Base-by-base conservation (phyloP, 92 coral and sea anemone species). In the Phymanthus crucifer region DNA sequence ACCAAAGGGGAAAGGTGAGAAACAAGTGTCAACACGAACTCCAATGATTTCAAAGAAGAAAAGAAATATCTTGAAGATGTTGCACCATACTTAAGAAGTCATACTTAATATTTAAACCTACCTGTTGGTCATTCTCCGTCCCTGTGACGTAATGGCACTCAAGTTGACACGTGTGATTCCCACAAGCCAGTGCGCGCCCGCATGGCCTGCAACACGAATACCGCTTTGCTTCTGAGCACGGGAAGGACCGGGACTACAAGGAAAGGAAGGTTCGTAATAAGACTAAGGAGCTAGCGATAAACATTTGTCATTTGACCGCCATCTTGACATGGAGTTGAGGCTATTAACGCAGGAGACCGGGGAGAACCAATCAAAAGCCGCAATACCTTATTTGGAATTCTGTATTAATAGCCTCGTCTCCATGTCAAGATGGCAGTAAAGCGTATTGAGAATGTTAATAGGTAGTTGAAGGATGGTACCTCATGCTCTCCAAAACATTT, bases 401-500 rank as follows among this genome's bases (percentile, higher is more conserved):
- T n/a, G n/a, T n/a, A n/a, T n/a, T n/a, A n/a, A n/a, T n/a, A n/a
- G n/a, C n/a, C n/a, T n/a, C n/a, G n/a, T n/a, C n/a, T n/a, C n/a
- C n/a, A n/a, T n/a, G n/a, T n/a, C n/a, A n/a, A n/a, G n/a, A n/a
- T n/a, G n/a, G n/a, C n/a, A n/a, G n/a, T n/a, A n/a, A n/a, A n/a
- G n/a, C n/a, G n/a, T n/a, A n/a, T n/a, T 24, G 24, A 66, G 46
- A 68, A 27, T n/a, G 13, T 23, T 78, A 73, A 24, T 29, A 12
- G 68, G 4, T 18, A 11, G n/a, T n/a, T n/a, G 34, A 29, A 61
- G 27, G 6, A 8, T 33, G 93, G 12, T 84, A 94, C 98, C 94
- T 92, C 97, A 74, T 94, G 98, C 78, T 87, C 85, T 68, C 98
- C 98, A 84, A 91, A 87, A 70, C 98, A 94, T 70, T 85, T 80